Base-by-base conservation (phyloP, 2,113 vertebrate genomes). In the Salvelinus namaycush region DNA sequence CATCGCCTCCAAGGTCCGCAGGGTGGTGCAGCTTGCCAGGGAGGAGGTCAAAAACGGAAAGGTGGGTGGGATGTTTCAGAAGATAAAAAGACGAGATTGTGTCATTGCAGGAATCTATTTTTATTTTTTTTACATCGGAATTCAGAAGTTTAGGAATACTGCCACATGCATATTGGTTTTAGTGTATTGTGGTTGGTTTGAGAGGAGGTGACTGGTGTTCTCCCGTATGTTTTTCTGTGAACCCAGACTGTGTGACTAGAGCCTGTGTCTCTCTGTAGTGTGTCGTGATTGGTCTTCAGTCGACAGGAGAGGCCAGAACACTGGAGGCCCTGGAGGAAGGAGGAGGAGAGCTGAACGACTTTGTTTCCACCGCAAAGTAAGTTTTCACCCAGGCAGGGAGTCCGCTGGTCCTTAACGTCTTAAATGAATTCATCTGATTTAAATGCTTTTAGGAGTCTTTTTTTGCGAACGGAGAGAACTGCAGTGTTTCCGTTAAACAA, bases 11-110 rank as follows among this genome's bases (percentile, higher is more conserved):
- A 99, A 99, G 92, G 98, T 99, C 27, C 96, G 93, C 78, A 87
- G 97, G 11, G 97, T 99, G 69, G 98, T 99, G 8, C 97, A 99
- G 68, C 94, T 99, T 1, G 97, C 98, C 68, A 91, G 98, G 68
- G 98, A 99, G 74, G 97, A 99, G 77, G 96, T 99, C 77, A 97
- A 98, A 77, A 99, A 99, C 2, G 97, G 98, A 73, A 99, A 99
- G 92, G 98, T 99, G 62, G 81, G n/a, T 24, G 44, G 14, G 5
- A 48, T 14, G 4, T n/a, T 24, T 70, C 18, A 0, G 49, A 27
- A 76, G 6, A 6, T 44, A 39, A 29, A 76, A 57, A 20, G 13
- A 39, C 1, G n/a, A 18, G n/a, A 9, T 51, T 16, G 14, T 39
- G 39, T 51, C 14, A 16, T 51, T 51, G 8, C 39, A 44, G 39